Conservation (phyloP, 1,140 invertebrate genomes). For the Drosophila carrolli region DNA sequence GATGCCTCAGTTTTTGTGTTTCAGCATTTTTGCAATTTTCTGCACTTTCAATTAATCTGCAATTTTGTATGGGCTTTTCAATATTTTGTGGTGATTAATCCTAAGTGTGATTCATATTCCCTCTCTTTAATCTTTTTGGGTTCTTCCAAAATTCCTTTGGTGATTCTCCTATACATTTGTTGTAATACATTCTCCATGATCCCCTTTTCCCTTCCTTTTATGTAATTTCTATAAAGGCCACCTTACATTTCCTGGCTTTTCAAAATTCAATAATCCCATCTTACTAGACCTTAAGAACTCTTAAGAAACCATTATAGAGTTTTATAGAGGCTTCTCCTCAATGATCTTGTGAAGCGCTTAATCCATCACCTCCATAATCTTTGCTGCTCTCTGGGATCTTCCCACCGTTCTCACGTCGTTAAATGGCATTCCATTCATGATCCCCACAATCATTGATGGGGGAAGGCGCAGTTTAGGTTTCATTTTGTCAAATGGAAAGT, state of each 20-base stretch:
- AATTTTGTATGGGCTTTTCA: neutral
- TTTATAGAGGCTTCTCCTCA: neutral
- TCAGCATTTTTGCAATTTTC: neutral
- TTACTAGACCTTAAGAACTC: neutral
- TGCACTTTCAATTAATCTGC: neutral
- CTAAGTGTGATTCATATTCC: neutral
- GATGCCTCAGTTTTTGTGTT: neutral
- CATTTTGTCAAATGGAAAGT: slow-evolving; percentile 40
- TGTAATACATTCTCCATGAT: neutral
- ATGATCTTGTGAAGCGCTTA: neutral
- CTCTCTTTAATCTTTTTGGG: neutral
- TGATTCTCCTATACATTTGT: neutral
- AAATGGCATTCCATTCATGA: slow-evolving; percentile 33
- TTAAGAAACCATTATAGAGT: slow-evolving; percentile 3
- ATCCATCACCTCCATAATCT: slow-evolving; percentile 13
- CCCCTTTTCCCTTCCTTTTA: neutral
- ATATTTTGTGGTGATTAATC: neutral
- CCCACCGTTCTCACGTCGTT: slow-evolving; percentile 31
- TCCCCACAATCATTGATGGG: slow-evolving; percentile 6
- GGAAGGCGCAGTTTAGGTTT: neutral
- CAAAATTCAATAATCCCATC: no score
- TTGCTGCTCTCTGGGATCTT: neutral
- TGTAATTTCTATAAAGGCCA: neutral
- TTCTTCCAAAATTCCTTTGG: neutral
- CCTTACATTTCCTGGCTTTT: neutral